phyloP scores from a whole-genome alignment of 1,140 invertebrate genomes.

The Drosophila asahinai region DNA sequence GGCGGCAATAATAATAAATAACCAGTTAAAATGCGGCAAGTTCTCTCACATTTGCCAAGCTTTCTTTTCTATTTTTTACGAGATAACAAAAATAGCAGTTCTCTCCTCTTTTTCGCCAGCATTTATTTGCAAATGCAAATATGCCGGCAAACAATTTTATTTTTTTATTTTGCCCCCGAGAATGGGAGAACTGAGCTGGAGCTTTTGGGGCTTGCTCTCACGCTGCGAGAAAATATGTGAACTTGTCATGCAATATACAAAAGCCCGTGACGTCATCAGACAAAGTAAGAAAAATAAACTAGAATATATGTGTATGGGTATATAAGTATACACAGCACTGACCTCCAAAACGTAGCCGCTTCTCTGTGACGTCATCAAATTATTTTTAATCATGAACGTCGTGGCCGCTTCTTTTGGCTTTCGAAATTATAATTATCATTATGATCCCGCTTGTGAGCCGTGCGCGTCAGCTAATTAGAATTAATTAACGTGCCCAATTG shows the following conservation, averaged over 20 bases:
- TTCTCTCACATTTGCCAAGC: constrained; percentile 6
- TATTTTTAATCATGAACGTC: constrained; percentile 70
- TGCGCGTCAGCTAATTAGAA: constrained; percentile 65
- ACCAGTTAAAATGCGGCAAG: constrained; percentile 17
- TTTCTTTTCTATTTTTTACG: constrained; percentile 4
- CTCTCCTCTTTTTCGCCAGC: constrained; percentile 6
- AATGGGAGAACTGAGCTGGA: constrained; percentile 10
- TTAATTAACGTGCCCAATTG: constrained; percentile 67
- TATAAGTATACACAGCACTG: constrained; percentile 29
- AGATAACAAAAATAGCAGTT: constrained; percentile 16
- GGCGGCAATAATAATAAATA: constrained; percentile 56
- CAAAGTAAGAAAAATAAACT: constrained; percentile 9
- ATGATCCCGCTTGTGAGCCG: constrained; percentile 28
- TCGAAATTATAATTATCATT: constrained; percentile 53
- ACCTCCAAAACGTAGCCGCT: constrained; percentile 44
- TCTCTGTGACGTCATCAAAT: constrained; percentile 66
- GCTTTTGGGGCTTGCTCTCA: constrained; percentile 17
- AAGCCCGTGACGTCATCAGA: constrained; percentile 56
- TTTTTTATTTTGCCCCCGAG: constrained; percentile 37
- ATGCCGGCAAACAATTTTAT: constrained; percentile 39
- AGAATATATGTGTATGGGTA: background rate
- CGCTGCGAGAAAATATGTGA: constrained; percentile 31
- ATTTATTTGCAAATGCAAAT: constrained; percentile 43
- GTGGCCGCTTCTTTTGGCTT: constrained; percentile 14
- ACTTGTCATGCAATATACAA: constrained; percentile 40